phyloP scores from a whole-genome alignment of 2,113 vertebrate genomes.

The Leucopsar rothschildi region DNA sequence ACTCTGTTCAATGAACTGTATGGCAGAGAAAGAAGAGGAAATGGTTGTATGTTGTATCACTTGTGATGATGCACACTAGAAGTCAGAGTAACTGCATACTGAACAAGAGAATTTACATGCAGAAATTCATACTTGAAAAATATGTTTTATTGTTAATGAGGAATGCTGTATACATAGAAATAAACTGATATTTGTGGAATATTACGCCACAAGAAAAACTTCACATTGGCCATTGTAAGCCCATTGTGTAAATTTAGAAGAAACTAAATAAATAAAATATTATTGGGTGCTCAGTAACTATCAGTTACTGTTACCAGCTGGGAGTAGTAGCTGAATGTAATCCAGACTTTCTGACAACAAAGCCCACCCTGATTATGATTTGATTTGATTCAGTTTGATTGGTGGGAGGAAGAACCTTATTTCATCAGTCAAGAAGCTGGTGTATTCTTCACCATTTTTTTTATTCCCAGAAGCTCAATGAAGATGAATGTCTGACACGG shows the following conservation, averaged over 20 bases:
- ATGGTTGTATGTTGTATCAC: constrained; percentile 38
- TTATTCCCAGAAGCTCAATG: neutral
- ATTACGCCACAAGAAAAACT: neutral
- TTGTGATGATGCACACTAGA: constrained; percentile 52
- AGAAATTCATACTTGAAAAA: constrained; percentile 73
- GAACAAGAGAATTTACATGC: constrained; percentile 40
- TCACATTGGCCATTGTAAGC: neutral
- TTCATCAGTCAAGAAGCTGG: constrained; percentile 1
- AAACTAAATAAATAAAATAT: constrained; percentile 11
- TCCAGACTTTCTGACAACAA: constrained; percentile 13
- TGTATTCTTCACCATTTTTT: neutral
- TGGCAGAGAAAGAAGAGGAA: constrained; percentile 53
- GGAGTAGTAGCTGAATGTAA: neutral
- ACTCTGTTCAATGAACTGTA: neutral
- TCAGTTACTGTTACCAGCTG: neutral
- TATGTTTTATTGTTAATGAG: constrained; percentile 32
- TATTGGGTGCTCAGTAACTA: constrained; percentile 56
- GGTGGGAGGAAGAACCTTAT: neutral
- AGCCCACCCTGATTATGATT: neutral
- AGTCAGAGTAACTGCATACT: constrained; percentile 35
- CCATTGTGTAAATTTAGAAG: constrained; percentile 36
- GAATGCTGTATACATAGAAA: constrained; percentile 31
- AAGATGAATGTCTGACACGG: neutral
- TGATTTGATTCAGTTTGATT: neutral
- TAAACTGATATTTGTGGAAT: constrained; percentile 17